A percentile compares a stretch with the other conserved stretches of the same genome.
Evolutionary conservation across 2,113 vertebrate genomes (phyloP).

Genomic region (Prolemur simus): DNA sequence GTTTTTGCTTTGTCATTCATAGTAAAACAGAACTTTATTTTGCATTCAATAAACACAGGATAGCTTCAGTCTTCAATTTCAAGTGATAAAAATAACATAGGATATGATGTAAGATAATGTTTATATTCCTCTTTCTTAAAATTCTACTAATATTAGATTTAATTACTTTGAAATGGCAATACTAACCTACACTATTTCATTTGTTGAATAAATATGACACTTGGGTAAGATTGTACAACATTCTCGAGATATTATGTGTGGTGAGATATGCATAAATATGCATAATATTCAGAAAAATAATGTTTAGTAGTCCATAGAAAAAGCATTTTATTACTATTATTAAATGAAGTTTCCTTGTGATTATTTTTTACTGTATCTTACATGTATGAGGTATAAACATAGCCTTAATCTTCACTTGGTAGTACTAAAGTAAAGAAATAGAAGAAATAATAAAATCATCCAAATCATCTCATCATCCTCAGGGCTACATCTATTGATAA

Average conservation of each 20-base stretch:
- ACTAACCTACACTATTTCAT: not conserved
- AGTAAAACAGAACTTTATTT: not conserved
- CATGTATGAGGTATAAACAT: not conserved
- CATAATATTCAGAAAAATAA: not conserved
- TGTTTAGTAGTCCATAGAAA: not conserved
- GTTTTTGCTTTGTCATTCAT: not conserved
- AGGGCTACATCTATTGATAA: not conserved
- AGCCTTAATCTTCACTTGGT: not conserved
- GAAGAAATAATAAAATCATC: not conserved
- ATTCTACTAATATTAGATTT: not conserved
- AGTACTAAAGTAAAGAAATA: not conserved
- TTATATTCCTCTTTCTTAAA: not conserved
- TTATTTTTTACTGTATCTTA: not conserved
- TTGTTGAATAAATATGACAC: not conserved
- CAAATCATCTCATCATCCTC: not conserved
- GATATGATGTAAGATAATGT: not conserved
- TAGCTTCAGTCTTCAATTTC: not conserved
- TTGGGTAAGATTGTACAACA: not conserved
- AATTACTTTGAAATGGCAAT: not conserved
- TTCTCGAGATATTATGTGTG: not conserved
- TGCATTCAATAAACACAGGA: not conserved
- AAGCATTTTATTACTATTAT: not conserved
- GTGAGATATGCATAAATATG: not conserved
- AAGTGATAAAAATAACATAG: not conserved
- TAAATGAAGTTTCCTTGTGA: not conserved